phyloP scores from a whole-genome alignment of 1,140 invertebrate genomes.

The Ceratina calcarata region DNA sequence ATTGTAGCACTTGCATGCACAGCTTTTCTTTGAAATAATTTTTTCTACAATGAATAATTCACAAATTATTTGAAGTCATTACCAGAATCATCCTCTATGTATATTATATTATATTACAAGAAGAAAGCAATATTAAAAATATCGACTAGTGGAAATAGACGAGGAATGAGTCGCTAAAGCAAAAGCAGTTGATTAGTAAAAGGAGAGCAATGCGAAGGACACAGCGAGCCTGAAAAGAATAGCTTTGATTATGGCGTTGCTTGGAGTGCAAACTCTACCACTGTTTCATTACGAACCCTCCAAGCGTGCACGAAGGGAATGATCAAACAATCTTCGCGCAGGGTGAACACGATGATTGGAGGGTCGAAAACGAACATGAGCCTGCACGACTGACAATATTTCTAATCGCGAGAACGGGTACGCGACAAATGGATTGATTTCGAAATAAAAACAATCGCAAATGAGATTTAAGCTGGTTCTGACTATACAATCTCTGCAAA shows the following conservation, averaged over 20 bases:
- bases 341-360: neutral
- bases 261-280: neutral
- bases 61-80: no score
- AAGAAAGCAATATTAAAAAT: neutral
- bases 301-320: neutral
- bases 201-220: neutral
- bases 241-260: slow-evolving; percentile 3
- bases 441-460: no score
- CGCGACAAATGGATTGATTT: no score
- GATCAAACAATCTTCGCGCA: neutral
- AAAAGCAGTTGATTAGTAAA: neutral
- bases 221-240: neutral
- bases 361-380: neutral
- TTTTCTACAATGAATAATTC: no score
- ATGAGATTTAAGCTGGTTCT: no score
- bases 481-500: no score
- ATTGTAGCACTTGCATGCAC: no score
- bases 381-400: no score
- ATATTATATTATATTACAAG: neutral
- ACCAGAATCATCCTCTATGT: no score
- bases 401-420: no score
- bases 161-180: neutral
- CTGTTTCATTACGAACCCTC: slow-evolving; percentile 38
- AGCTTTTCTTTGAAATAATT: no score
- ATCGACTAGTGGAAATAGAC: neutral